A percentile compares a stretch with the other conserved stretches of the same genome.
These are phyloP conservation scores for Bos taurus DNA, from an alignment of 2,113 vertebrate genomes.

Conservation along the genomic window DNA sequence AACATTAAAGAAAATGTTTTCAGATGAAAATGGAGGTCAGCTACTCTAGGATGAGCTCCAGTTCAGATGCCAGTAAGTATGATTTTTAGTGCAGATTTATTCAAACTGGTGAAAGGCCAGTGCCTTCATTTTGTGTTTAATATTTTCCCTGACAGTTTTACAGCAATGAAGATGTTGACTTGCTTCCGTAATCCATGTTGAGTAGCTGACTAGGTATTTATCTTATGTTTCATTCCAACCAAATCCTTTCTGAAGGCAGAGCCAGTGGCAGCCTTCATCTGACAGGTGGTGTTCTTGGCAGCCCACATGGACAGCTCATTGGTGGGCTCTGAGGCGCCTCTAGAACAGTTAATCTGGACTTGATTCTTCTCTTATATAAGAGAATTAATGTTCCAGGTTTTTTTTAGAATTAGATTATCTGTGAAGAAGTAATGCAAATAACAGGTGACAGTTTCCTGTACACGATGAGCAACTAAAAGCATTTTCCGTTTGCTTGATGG, in stretches of 20 bases:
- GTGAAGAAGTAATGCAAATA: not conserved
- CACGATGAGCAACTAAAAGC: not conserved
- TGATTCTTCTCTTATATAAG: not conserved
- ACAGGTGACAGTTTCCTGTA: not conserved
- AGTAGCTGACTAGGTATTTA: not conserved
- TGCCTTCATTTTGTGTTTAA: not conserved
- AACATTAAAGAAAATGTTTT: not conserved
- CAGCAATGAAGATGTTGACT: not conserved
- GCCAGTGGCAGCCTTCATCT: constrained; percentile 30
- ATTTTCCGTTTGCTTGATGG: not conserved
- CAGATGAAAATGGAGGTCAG: not conserved
- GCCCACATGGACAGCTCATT: not conserved
- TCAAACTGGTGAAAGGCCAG: not conserved
- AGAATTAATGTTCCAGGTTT: not conserved
- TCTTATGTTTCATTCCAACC: not conserved
- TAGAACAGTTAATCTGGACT: constrained; percentile 45
- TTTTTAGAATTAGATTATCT: constrained; percentile 31
- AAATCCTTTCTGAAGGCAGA: constrained; percentile 51
- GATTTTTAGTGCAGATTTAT: not conserved
- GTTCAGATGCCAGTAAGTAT: not conserved
- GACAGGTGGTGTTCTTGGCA: constrained; percentile 62
- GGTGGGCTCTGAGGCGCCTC: constrained; percentile 12
- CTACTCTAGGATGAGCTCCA: not conserved
- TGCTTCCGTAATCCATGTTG: not conserved
- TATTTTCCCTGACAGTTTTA: not conserved